Percentiles rank a stretch among this genome's conserved stretches.
Evolutionary conservation across 1,140 invertebrate species (phyloP).

Genomic region (Helicoverpa armigera): DNA sequence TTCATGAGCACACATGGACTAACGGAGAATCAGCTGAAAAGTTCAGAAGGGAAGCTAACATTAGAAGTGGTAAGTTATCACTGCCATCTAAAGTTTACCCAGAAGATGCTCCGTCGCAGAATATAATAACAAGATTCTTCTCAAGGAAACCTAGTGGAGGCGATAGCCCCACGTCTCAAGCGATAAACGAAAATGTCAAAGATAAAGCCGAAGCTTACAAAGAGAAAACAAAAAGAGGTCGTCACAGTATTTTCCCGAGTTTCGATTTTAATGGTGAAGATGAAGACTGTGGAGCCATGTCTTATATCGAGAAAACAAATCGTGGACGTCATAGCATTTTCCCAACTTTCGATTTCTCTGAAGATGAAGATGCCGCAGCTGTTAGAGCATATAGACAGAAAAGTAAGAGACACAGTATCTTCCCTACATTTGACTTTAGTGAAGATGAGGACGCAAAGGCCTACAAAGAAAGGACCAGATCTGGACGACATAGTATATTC

Average conservation of each 20-base stretch:
- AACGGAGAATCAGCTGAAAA: conserved; percentile 88
- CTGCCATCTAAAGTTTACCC: conserved; percentile 64
- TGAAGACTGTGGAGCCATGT: conserved; percentile 58
- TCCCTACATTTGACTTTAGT: conserved; percentile 79
- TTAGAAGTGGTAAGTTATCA: conserved; percentile 78
- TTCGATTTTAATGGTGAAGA: conserved; percentile 61
- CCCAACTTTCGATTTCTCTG: conserved; percentile 79
- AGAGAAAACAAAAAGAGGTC: conserved; percentile 66
- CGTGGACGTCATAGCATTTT: conserved; percentile 78
- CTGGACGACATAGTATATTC: conserved; percentile 72
- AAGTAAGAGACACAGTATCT: conserved; percentile 80
- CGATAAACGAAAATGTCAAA: conserved; percentile 62
- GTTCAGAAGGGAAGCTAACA: conserved; percentile 86
- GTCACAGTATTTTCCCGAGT: conserved; percentile 64
- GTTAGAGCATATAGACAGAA: conserved; percentile 72
- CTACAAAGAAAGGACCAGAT: conserved; percentile 67
- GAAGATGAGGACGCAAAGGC: conserved; percentile 70
- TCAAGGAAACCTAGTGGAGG: conserved; percentile 71
- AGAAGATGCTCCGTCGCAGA: conserved; percentile 66
- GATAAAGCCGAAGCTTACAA: conserved; percentile 64
- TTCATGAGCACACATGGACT: conserved; percentile 90
- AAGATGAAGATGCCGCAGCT: conserved; percentile 75
- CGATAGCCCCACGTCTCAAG: conserved; percentile 72
- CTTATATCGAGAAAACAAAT: conserved; percentile 77
- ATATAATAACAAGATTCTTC: conserved; percentile 72